phyloP scores from a whole-genome alignment of 2,797 vertebrate genomes.

The Hapalemur alaotrensis region DNA sequence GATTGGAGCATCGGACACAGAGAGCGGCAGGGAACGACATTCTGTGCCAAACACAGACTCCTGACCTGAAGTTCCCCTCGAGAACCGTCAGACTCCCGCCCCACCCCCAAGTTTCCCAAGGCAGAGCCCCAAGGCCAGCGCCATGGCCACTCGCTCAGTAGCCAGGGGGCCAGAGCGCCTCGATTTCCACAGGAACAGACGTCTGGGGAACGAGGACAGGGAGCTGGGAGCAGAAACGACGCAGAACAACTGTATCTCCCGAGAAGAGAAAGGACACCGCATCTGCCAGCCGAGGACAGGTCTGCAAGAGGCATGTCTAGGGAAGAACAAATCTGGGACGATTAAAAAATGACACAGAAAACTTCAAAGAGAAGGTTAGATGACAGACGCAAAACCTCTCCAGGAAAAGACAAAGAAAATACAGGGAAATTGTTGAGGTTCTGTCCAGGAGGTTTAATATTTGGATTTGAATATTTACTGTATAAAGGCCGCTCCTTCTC shows the following conservation, averaged over 20 bases:
- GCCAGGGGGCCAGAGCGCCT: background rate
- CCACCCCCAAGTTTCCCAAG: background rate
- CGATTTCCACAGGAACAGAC: background rate
- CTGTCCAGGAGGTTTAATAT: background rate
- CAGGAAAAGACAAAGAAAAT: background rate
- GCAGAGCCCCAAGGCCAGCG: background rate
- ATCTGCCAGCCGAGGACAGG: too few species aligned
- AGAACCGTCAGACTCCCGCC: accelerated
- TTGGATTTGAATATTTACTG: too few species aligned
- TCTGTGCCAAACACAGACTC: accelerated
- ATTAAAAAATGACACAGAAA: background rate
- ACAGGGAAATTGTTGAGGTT: background rate
- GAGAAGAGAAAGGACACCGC: background rate
- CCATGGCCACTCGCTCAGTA: accelerated
- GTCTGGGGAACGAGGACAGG: background rate
- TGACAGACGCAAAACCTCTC: background rate
- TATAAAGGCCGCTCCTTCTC: background rate
- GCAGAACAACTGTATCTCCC: background rate
- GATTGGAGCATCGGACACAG: background rate
- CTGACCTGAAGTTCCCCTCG: background rate
- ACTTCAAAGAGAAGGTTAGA: background rate
- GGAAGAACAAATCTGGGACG: background rate
- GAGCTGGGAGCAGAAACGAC: background rate
- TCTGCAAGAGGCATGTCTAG: too few species aligned
- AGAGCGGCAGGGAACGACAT: background rate